Conservation (phyloP, 30 jellyfish, hydroid and myxozoan species). For the Pseudorhiza aurosa region DNA sequence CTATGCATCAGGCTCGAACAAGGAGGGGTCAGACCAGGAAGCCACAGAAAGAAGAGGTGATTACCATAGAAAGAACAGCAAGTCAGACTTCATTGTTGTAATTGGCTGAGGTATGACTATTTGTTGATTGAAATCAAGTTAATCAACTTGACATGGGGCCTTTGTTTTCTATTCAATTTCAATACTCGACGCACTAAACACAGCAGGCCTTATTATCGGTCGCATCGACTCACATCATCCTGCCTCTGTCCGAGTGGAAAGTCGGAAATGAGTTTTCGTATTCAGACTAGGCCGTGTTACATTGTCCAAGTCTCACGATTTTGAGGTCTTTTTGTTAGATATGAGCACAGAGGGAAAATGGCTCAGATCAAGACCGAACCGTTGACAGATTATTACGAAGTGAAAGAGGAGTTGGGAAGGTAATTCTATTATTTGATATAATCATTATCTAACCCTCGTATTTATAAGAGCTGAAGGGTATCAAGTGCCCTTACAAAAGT, state of each 20-base stretch:
- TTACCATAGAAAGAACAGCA: conserved; percentile 56
- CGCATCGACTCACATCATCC: conserved; percentile 47
- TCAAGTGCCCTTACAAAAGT: no score
- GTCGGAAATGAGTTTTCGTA: conserved; percentile 69
- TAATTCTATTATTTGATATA: conserved; percentile 5
- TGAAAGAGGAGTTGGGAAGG: conserved; percentile 96
- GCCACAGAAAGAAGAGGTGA: conserved; percentile 61
- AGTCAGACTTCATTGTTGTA: conserved; percentile 63
- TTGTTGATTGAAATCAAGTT: conserved; percentile 67
- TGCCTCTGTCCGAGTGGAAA: conserved; percentile 21
- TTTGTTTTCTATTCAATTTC: conserved; percentile 59
- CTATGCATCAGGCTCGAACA: neutral
- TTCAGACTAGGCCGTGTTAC: conserved; percentile 9
- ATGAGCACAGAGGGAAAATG: conserved; percentile 27
- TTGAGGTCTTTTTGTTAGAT: conserved; percentile 4
- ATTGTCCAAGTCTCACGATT: neutral
- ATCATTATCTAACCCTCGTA: no score
- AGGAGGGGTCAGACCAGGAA: conserved; percentile 82
- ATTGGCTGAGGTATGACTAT: conserved; percentile 71
- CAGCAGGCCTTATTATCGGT: conserved; percentile 70
- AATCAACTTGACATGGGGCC: conserved; percentile 72
- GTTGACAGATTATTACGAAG: conserved; percentile 83
- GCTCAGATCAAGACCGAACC: conserved; percentile 85
- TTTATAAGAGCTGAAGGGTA: no score
- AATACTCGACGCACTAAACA: conserved; percentile 44